Conservation (phyloP, 2,888 invertebrate genomes). For the Parascotia fuliginaria region DNA sequence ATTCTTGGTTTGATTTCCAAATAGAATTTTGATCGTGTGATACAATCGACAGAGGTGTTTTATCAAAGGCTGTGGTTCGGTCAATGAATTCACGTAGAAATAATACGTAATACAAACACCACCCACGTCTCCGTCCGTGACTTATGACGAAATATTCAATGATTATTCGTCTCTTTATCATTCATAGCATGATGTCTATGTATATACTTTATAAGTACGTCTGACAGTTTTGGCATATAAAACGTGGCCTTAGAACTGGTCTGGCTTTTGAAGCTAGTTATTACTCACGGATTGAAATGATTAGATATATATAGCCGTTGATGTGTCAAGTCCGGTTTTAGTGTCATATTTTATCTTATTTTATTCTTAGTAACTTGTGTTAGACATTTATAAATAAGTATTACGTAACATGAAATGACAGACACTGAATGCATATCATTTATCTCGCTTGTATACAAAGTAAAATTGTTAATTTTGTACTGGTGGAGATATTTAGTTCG, state of each 20-base stretch:
- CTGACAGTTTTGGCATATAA: constrained; percentile 28
- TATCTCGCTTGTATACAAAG: too few relatives aligned
- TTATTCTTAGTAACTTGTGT: background rate
- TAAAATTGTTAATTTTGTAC: too few relatives aligned
- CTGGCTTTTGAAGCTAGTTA: constrained; percentile 1
- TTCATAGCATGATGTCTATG: constrained; percentile 21
- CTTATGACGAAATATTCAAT: constrained; percentile 22
- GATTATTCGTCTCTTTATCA: constrained; percentile 30
- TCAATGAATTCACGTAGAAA: constrained; percentile 7
- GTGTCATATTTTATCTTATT: background rate
- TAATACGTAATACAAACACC: constrained; percentile 23
- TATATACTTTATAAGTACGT: constrained; percentile 3
- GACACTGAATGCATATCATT: too few relatives aligned
- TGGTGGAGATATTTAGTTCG: too few relatives aligned
- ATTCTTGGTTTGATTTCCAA: background rate
- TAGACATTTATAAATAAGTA: background rate
- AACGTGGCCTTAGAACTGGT: constrained; percentile 13
- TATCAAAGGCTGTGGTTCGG: constrained; percentile 7
- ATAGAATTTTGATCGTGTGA: constrained; percentile 13
- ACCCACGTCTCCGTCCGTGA: constrained; percentile 28
- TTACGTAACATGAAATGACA: background rate
- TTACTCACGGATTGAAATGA: background rate
- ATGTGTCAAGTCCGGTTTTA: background rate
- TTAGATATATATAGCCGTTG: constrained; percentile 1
- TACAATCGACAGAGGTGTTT: background rate